Evolutionary conservation across 2,113 vertebrate genomes (phyloP), one percentile per base, ranked within the genome.

Genomic region (Taurulus bubalis): DNA sequence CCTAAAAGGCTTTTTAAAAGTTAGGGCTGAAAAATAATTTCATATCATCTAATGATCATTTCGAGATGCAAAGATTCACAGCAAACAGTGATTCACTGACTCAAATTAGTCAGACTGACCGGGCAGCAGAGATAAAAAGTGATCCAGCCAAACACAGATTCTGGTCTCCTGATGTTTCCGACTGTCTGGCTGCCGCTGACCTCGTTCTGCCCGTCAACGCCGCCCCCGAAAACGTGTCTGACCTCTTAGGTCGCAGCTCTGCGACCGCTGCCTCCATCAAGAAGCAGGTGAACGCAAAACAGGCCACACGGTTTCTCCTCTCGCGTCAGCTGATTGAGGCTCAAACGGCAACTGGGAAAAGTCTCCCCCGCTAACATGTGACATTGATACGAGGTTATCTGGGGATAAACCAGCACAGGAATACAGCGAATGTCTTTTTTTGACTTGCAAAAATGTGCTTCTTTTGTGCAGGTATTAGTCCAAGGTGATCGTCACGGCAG

Each of bases 241-340:
- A 87, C 82, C 89, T 62, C 80, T 82, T 59, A 55, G 87, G 74
- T 87, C 87, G 67, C 68, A 26, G 77, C 55, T 89, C 59, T 69
- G 51, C 42, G 82, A 81, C 74, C 56, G 55, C 62, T 24, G 56
- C 90, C 55, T 84, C 75, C 78, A 82, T 87, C 81, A 69, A 26
- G 32, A 36, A 55, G 69, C 78, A 77, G 81, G 80, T 82, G 83
- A 80, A 84, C 59, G 24, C 53, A 67, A 34, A 84, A 87, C 56
- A 45, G 49, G 49, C 59, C 18, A 0, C 11, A 55, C 24, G 0
- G 34, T 47, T 11, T n/a, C 62, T 40, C 73, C 64, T 66, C 7
- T 62, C 9, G 30, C 68, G 26, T 62, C 45, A 66, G 42, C 28
- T 2, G 1, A 20, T n/a, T 34, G 47, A 75, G n/a, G 47, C 36